Evolutionary conservation across 2,888 invertebrate species (phyloP).

Genomic region (Ennomos fuscantarius): DNA sequence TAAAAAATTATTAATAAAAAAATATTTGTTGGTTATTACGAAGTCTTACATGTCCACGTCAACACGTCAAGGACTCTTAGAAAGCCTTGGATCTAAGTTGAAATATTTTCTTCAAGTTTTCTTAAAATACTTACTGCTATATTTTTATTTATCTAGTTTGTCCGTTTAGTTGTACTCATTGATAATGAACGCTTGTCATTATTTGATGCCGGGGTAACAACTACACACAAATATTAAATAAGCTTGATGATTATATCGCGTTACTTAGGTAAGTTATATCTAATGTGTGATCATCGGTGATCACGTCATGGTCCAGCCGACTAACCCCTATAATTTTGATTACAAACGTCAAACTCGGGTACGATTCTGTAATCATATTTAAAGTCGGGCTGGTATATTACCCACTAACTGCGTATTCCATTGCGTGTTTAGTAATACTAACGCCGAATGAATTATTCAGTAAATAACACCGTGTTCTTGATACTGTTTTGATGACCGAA

Average conservation of each 20-base stretch:
- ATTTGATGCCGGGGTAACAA: conserved; percentile 7
- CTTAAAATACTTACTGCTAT: too few relatives aligned
- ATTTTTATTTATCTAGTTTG: too few relatives aligned
- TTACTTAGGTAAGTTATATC: conserved; percentile 55
- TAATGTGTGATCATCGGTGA: conserved; percentile 58
- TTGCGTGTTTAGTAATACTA: conserved; percentile 77
- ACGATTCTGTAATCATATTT: conserved; percentile 57
- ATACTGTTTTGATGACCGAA: conserved; percentile 68
- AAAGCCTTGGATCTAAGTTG: too few relatives aligned
- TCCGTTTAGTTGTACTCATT: background rate
- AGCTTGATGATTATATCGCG: conserved; percentile 68
- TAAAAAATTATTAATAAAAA: too few relatives aligned
- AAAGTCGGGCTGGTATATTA: conserved; percentile 59
- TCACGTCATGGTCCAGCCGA: conserved; percentile 48
- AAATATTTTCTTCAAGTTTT: too few relatives aligned
- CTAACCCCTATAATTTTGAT: conserved; percentile 47
- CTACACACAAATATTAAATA: conserved; percentile 48
- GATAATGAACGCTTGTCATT: conserved; percentile 2
- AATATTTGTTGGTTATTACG: too few relatives aligned
- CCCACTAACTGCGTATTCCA: conserved; percentile 56
- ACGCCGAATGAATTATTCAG: conserved; percentile 73
- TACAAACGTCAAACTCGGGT: conserved; percentile 43
- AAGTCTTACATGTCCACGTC: too few relatives aligned
- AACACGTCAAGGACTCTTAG: too few relatives aligned
- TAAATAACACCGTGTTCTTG: conserved; percentile 73